These are phyloP conservation scores for Noctua fimbriata DNA, from an alignment of 2,888 invertebrate genomes.

Conservation along the genomic window DNA sequence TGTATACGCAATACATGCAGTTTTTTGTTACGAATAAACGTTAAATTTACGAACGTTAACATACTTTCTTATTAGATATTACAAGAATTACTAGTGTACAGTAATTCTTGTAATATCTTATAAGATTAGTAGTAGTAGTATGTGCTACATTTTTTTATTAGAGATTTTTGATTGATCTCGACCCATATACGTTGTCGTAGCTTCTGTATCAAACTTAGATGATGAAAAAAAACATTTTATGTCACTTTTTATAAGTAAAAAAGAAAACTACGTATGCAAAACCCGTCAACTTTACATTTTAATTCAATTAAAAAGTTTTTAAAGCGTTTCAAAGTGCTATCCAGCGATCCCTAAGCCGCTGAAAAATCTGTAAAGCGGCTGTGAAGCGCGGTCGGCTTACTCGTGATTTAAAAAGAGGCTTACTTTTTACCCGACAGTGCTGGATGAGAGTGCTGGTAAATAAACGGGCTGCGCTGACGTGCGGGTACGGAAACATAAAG, in stretches of 20 bases:
- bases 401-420: conserved; percentile 69
- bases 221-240: neutral
- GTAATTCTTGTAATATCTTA: no score
- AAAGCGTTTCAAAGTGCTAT: conserved; percentile 51
- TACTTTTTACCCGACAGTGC: conserved; percentile 58
- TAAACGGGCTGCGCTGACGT: conserved; percentile 24
- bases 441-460: conserved; percentile 43
- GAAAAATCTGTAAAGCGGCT: conserved; percentile 68
- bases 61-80: neutral
- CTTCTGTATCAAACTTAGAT: neutral
- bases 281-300: conserved; percentile 41
- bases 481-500: neutral
- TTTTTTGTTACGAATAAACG: neutral
- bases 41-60: neutral
- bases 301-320: conserved; percentile 57
- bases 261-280: neutral
- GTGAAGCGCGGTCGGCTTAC: conserved; percentile 66
- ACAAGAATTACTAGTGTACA: neutral
- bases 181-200: neutral
- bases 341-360: conserved; percentile 61
- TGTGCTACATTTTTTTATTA: neutral
- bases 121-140: neutral
- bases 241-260: neutral
- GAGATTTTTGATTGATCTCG: no score
- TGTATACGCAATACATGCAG: no score